Base-by-base conservation (phyloP, 1,140 invertebrate genomes). In the Melitaea cinxia region DNA sequence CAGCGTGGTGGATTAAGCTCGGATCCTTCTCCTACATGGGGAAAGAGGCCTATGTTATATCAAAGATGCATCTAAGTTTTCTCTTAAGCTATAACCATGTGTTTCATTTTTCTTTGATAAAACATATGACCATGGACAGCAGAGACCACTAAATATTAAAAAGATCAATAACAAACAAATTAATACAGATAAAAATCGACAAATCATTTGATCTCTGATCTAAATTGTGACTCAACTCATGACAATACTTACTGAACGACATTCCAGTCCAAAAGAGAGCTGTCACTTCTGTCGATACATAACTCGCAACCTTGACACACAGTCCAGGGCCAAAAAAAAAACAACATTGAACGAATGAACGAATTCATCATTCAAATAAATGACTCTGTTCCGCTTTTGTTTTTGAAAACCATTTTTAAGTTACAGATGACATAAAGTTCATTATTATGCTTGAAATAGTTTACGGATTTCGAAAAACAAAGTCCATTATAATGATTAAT, bases 201-300 rank as follows among this genome's bases (percentile, higher is more conserved):
- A 45, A 7, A 14, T 42, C 37, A 42, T 23, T n/a, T n/a, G n/a
- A 28, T 62, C 12, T 23, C n/a, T 4, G 14, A 50, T 60, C 33
- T 23, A 56, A 12, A 2, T 17, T 56, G 17, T 15, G 21, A 56
- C 15, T 42, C 24, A 37, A 30, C 23, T 12, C 37, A n/a, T 42
- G 37, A 56, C 54, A 49, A n/a, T 14, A 39, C 37, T 1, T 14
- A 17, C 30, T 17, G 39, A 47, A 30, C 61, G n/a, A 45, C 61
- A 63, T 63, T 63, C 61, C 61, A 24, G 21, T 47, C 37, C 17
- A 17, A 54, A 24, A 63, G 53, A 63, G 52, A 63, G 39, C 61
- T 63, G 61, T 63, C 61, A 63, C 52, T 45, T 15, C 12, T 55
- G 37, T 55, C 37, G 35, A 26, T 56, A 56, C 37, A 55, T 63